A percentile compares a stretch with the other conserved stretches of the same genome.
phyloP scores from a whole-genome alignment of 2,113 vertebrate genomes.

The Rattus norvegicus region DNA sequence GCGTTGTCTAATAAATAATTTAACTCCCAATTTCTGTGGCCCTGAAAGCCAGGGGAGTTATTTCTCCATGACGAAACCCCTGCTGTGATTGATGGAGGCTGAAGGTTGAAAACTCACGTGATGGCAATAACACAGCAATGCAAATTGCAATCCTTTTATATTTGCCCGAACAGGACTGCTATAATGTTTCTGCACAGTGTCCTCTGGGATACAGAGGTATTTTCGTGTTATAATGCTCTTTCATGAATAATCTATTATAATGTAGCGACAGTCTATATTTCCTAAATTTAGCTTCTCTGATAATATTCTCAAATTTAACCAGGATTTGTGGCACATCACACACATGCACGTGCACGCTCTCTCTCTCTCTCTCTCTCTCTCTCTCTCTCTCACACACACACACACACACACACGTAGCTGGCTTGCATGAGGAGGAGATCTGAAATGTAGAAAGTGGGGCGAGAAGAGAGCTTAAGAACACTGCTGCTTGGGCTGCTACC shows the following conservation, averaged over 20 bases:
- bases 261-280: neutral
- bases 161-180: constrained; percentile 12
- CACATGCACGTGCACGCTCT: no score
- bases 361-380: no score
- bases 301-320: neutral
- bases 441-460: constrained; percentile 13
- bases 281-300: constrained; percentile 58
- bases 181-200: constrained; percentile 3
- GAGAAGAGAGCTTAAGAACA: constrained; percentile 16
- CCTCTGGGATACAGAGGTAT: neutral
- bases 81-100: constrained; percentile 47
- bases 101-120: constrained; percentile 34
- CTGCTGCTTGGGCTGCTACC: constrained; percentile 7
- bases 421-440: constrained; percentile 18
- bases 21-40: constrained; percentile 62
- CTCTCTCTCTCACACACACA: no score
- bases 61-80: constrained; percentile 18
- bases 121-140: constrained; percentile 30
- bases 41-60: constrained; percentile 59
- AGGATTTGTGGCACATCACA: constrained; percentile 21
- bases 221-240: constrained; percentile 39
- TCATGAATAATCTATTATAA: constrained; percentile 42
- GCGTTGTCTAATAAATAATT: constrained; percentile 58
- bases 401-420: neutral
- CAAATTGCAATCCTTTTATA: constrained; percentile 41